phyloP scores from a whole-genome alignment of 2,797 vertebrate species.

The Aplochiton taeniatus region DNA sequence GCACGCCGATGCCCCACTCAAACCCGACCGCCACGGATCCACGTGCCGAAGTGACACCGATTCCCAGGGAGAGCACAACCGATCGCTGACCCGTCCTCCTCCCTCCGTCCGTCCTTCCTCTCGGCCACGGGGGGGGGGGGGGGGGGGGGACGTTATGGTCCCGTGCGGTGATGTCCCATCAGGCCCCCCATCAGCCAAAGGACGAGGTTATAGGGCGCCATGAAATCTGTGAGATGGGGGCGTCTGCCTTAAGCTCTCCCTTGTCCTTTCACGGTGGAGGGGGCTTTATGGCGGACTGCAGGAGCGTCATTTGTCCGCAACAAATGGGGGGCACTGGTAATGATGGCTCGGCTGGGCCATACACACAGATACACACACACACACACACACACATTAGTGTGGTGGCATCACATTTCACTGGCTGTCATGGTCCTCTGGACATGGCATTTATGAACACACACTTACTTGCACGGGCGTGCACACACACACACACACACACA shows the following conservation, averaged over 20 bases:
- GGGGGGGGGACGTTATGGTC: no score
- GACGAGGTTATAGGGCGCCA: no score
- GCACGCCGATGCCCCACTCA: no score
- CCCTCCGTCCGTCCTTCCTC: no score
- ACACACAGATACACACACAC: neutral
- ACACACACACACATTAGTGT: neutral
- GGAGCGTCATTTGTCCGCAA: slow-evolving; percentile 32
- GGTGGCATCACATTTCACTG: slow-evolving; percentile 1
- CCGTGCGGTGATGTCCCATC: no score
- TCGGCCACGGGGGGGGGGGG: no score
- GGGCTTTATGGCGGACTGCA: slow-evolving; percentile 29
- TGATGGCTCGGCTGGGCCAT: slow-evolving; percentile 20
- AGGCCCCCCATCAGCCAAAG: no score
- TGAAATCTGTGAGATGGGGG: no score
- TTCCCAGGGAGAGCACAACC: no score
- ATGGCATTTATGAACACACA: neutral
- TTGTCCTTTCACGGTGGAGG: slow-evolving; percentile 25
- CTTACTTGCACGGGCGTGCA: neutral
- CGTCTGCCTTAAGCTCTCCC: slow-evolving; percentile 39
- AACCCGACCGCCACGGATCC: no score
- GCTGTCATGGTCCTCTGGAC: slow-evolving; percentile 12
- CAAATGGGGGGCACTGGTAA: slow-evolving; percentile 30
- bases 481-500: neutral
- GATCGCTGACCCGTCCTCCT: no score
- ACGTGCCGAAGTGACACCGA: no score